These are phyloP conservation scores for Rhamnusium bicolor DNA, from an alignment of 2,888 invertebrate species.

Conservation along the genomic window DNA sequence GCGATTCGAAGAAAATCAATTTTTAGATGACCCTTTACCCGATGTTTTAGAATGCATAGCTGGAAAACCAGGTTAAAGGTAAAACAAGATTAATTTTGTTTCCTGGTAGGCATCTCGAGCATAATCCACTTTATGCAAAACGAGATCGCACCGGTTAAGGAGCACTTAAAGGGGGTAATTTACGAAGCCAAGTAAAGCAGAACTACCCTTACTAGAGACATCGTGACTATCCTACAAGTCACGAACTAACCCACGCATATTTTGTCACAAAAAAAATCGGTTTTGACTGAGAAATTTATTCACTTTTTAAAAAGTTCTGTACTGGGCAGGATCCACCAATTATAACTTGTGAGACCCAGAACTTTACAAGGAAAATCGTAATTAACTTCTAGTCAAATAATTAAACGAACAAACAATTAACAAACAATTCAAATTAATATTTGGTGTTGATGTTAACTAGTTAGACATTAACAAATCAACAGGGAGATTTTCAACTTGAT, in stretches of 20 bases:
- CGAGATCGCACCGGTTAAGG: background rate
- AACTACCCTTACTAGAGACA: background rate
- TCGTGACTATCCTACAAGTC: too few relatives aligned
- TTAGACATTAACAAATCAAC: too few relatives aligned
- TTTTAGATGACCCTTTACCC: background rate
- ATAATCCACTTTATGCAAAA: background rate
- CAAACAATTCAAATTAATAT: too few relatives aligned
- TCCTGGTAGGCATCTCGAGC: background rate
- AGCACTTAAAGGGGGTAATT: background rate
- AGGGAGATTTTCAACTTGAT: too few relatives aligned
- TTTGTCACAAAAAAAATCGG: background rate
- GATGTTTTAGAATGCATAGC: background rate
- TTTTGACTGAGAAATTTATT: background rate
- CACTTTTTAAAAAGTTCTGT: too few relatives aligned
- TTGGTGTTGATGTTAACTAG: too few relatives aligned
- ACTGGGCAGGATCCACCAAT: too few relatives aligned
- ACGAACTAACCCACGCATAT: too few relatives aligned
- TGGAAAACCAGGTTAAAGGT: background rate
- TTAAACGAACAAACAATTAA: too few relatives aligned
- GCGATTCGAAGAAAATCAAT: background rate
- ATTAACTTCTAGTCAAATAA: too few relatives aligned
- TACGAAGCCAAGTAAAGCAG: background rate
- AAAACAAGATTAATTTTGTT: constrained; percentile 13
- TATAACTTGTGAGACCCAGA: too few relatives aligned
- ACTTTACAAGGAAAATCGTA: too few relatives aligned